Evolutionary conservation across 2,797 vertebrate genomes (phyloP).

Genomic region (Macropus fuliginosus): DNA sequence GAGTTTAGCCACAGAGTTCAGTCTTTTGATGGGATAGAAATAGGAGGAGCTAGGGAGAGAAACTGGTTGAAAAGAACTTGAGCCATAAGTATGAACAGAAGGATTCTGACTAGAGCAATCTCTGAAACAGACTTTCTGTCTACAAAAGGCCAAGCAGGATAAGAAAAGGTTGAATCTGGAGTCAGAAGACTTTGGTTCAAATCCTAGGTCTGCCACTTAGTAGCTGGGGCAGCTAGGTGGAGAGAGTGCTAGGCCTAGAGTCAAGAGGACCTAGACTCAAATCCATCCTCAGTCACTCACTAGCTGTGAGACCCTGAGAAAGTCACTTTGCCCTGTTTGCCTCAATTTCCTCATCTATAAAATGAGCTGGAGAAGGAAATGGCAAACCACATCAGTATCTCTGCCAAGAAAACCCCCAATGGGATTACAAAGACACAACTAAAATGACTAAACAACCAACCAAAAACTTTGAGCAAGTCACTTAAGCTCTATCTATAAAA

Average conservation of each 20-base stretch:
- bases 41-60: not conserved
- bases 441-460: not conserved
- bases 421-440: too few species aligned
- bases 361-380: not conserved
- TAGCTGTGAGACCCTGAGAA: not conserved
- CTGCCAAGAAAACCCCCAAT: too few species aligned
- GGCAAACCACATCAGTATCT: too few species aligned
- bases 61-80: not conserved
- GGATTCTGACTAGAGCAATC: not conserved
- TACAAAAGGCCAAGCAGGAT: not conserved
- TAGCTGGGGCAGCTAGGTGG: too few species aligned
- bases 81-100: not conserved
- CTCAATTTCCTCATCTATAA: conserved; percentile 33
- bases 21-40: not conserved
- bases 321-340: not conserved
- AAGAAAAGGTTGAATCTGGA: not conserved
- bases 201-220: too few species aligned
- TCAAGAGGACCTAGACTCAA: not conserved
- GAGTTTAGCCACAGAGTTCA: not conserved
- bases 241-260: not conserved
- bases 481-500: not conserved
- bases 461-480: not conserved
- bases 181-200: not conserved
- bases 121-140: not conserved
- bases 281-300: not conserved